Base-by-base conservation (phyloP, 2,113 vertebrate species). In the Platysternon megacephalum region DNA sequence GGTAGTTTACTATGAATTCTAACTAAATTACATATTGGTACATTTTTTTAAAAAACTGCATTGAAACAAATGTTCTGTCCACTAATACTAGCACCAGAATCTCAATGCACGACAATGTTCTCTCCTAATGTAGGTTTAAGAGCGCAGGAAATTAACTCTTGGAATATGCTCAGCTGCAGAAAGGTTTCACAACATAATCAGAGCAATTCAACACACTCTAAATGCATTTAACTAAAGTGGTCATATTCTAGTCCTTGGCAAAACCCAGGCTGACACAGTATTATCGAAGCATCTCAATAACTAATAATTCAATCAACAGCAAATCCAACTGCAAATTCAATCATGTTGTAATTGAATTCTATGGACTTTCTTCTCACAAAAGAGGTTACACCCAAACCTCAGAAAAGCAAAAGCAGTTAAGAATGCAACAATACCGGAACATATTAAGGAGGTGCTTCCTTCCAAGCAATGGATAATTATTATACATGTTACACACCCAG, bases 211-310 rank as follows among this genome's bases (percentile, higher is more conserved):
- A 85, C 35, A 35, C 55, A 44, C 90, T 87, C 85, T 84, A 93
- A 72, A 93, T 93, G 86, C 35, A 82, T 86, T 92, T 81, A 85
- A 90, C 53, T 87, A 56, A 86, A 91, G 79, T 89, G 78, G 48
- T 84, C 61, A 91, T 86, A 61, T 61, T 96, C 93, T 84, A 89
- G 87, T 28, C 42, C 89, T 89, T 94, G 94, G 94, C 95, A 91
- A 84, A 86, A 65, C 5, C 46, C 32, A 74, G 79, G 79, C 79
- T 52, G 74, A 84, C 42, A 4, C 89, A 92, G 90, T 86, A 6
- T 5, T n/a, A 32, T 12, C 49, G 2, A 29, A 76, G 39, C 28
- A 28, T 74, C 84, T 85, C 56, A 68, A 52, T 53, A 86, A 91
- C 51, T 11, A 21, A 76, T 82, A 65, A 84, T 26, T 53, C 48